Evolutionary conservation across 1,140 invertebrate genomes (phyloP).

Genomic region (Mycetomoellerius zeteki): DNA sequence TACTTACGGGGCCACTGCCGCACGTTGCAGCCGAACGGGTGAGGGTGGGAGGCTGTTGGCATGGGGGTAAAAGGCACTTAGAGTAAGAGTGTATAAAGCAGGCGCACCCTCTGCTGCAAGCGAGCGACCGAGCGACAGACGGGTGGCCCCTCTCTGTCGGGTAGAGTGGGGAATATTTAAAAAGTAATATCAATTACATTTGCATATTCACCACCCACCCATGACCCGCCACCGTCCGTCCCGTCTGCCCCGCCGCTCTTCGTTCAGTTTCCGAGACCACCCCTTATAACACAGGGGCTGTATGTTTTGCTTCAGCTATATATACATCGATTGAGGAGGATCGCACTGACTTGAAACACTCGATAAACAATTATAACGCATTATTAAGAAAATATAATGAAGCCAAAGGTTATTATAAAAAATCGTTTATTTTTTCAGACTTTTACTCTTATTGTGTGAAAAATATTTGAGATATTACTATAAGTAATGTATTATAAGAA

Average conservation of each 20-base stretch:
- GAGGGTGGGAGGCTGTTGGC: constrained; percentile 55
- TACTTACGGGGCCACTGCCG: constrained; percentile 66
- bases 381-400: not conserved
- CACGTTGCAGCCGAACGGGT: constrained; percentile 40
- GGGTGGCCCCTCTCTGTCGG: constrained; percentile 72
- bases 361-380: constrained; percentile 43
- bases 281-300: constrained; percentile 62
- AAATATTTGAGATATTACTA: not conserved
- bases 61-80: constrained; percentile 83
- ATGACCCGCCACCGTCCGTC: constrained; percentile 75
- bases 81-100: constrained; percentile 80
- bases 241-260: constrained; percentile 51
- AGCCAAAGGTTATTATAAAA: too few species aligned
- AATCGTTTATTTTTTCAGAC: not conserved
- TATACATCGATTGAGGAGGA: constrained; percentile 41
- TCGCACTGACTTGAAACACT: constrained; percentile 19
- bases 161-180: constrained; percentile 86
- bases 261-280: constrained; percentile 51
- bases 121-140: constrained; percentile 80
- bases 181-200: constrained; percentile 88
- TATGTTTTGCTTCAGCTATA: constrained; percentile 47
- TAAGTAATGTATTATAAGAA: not conserved
- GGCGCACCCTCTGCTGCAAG: constrained; percentile 79
- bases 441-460: not conserved
- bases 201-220: constrained; percentile 85